Base-by-base conservation (phyloP, 2,797 vertebrate genomes). In the Babyrousa celebensis region DNA sequence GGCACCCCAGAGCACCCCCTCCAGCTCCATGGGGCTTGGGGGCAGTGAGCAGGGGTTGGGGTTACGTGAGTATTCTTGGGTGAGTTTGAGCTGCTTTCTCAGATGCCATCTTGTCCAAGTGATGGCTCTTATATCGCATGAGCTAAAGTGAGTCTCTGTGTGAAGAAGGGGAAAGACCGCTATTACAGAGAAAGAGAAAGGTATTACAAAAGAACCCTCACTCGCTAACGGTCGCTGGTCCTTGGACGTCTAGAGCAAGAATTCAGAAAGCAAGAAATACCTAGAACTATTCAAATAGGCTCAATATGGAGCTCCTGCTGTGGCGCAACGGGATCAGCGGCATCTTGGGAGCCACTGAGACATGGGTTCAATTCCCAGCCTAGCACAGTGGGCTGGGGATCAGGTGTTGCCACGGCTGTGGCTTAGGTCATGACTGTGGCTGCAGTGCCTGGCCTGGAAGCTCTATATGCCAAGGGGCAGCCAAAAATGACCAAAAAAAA, bases 241-340 rank as follows among this genome's bases (percentile, higher is more conserved):
- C 27, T 36, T 60, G 21, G 68, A 48, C 85, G 23, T 36, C 11
- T 63, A 79, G 60, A 71, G 12, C 23, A 52, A 68, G 54, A 80
- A 36, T 63, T 79, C n/a, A 25, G 63, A 94, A 92, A 82, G 40
- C 27, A 78, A 94, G 40, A 94, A 85, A 68, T 36, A 5, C 7
- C 36, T 25, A 9, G 23, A 32, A 36, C 17, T 65, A 17, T 40
- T 25, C 60, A 79, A 12, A 80, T 5, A 36, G 18, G 6, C 32
- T 65, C 8, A 16, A 6, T 52, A 0, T 25, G 43, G 43, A 48
- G 43, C 43, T 48, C 43, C 43, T 10, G 43, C 43, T 48, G 43
- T 48, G 43, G 43, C 43, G 6, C 43, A 48, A 48, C 9, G 6
- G 43, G 43, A 48, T 48, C 43, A 10, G 43, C 43, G 9, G 43